phyloP scores from a whole-genome alignment of 2,113 vertebrate species.

The Proterorhinus semilunaris region DNA sequence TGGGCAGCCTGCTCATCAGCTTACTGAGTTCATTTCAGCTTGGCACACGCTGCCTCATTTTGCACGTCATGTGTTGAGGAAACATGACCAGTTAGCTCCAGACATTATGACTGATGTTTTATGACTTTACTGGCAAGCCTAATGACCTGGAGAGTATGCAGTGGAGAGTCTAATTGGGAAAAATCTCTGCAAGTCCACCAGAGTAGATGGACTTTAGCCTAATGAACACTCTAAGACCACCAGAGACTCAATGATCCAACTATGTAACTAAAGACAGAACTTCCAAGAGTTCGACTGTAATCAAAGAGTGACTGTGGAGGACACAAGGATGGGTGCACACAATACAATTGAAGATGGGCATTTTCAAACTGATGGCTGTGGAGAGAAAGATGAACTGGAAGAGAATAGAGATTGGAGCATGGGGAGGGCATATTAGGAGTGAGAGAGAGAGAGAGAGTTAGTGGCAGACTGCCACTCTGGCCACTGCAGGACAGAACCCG shows the following conservation, averaged over 20 bases:
- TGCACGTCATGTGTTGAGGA: slow-evolving; percentile 6
- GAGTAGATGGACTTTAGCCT: neutral
- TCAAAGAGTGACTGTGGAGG: slow-evolving; percentile 21
- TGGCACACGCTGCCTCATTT: slow-evolving; percentile 8
- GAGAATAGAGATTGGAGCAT: slow-evolving; percentile 25
- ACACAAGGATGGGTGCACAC: slow-evolving; percentile 1
- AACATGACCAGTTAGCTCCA: slow-evolving; percentile 13
- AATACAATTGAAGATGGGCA: slow-evolving; percentile 11
- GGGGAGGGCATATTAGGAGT: slow-evolving; percentile 30
- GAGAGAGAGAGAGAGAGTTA: slow-evolving; percentile 48
- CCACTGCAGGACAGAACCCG: slow-evolving; percentile 71
- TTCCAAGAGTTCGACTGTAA: neutral
- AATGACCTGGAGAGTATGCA: slow-evolving; percentile 1
- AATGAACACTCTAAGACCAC: neutral
- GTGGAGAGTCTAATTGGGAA: neutral
- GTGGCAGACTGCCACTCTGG: slow-evolving; percentile 62
- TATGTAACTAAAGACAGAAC: neutral
- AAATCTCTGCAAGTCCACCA: neutral
- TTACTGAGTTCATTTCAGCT: slow-evolving; percentile 11
- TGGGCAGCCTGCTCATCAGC: slow-evolving; percentile 16
- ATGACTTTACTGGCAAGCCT: slow-evolving; percentile 2
- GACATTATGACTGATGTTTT: slow-evolving; percentile 22
- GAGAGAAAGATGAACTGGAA: slow-evolving; percentile 18
- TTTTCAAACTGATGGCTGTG: slow-evolving; percentile 9
- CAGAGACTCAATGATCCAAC: neutral